A percentile compares a stretch with the other conserved stretches of the same genome.
Conservation (phyloP, 2,113 vertebrate genomes). For the Leucopsar rothschildi region DNA sequence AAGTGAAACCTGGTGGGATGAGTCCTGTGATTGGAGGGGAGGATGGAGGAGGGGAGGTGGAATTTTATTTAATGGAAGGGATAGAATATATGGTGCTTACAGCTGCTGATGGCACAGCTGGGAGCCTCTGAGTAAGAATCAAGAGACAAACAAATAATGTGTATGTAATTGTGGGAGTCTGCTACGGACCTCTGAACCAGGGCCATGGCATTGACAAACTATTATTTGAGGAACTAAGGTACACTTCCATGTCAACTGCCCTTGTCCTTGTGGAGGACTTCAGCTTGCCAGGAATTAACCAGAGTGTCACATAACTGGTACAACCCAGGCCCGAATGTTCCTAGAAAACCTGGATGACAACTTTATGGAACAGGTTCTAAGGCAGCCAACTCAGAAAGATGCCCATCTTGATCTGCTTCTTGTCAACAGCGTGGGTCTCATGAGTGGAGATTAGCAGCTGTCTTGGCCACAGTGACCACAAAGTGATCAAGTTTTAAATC, state of each 20-base stretch:
- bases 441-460: not conserved
- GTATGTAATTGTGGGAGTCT: not conserved
- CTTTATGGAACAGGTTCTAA: not conserved
- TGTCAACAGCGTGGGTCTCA: not conserved
- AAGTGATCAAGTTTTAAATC: not conserved
- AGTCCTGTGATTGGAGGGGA: not conserved
- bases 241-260: not conserved
- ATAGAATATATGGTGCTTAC: not conserved
- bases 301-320: not conserved
- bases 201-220: not conserved
- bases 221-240: not conserved
- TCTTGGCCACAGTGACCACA: not conserved
- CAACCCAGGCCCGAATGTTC: not conserved
- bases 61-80: not conserved
- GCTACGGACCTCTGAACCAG: not conserved
- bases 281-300: not conserved
- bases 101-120: not conserved
- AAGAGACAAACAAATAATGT: not conserved
- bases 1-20: not conserved
- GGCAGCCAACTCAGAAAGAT: not conserved
- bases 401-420: not conserved
- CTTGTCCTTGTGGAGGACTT: not conserved
- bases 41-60: no score
- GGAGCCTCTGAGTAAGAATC: not conserved
- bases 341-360: not conserved